Conservation (phyloP, 2,113 vertebrate species). For the Alosa alosa region DNA sequence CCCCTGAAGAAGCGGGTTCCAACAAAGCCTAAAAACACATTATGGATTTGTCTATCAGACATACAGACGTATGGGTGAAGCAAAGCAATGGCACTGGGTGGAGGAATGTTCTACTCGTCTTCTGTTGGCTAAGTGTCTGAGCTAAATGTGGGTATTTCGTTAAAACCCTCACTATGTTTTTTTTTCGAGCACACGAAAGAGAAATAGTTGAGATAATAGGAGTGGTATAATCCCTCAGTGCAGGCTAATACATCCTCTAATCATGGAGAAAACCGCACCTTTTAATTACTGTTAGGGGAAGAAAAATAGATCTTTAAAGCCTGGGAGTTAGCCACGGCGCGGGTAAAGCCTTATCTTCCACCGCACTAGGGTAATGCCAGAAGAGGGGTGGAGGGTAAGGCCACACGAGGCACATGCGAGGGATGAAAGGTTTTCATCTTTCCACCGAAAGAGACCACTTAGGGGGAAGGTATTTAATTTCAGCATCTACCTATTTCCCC, state of each 20-base stretch:
- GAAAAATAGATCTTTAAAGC: constrained; percentile 53
- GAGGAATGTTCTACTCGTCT: background rate
- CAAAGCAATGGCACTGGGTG: background rate
- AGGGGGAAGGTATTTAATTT: constrained; percentile 49
- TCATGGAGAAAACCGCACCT: constrained; percentile 65
- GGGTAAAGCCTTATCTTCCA: background rate
- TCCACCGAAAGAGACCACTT: constrained; percentile 27
- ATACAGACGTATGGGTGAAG: background rate
- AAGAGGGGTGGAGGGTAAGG: constrained; percentile 16
- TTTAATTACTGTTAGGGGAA: constrained; percentile 69
- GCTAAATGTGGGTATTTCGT: background rate
- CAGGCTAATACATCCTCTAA: constrained; percentile 66
- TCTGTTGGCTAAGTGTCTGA: background rate
- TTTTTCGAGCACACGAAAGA: constrained; percentile 59
- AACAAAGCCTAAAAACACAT: background rate
- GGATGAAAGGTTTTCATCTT: constrained; percentile 42
- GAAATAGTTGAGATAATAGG: constrained; percentile 66
- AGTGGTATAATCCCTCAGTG: constrained; percentile 66
- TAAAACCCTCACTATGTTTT: background rate
- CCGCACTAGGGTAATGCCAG: constrained; percentile 20
- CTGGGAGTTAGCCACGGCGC: constrained; percentile 8
- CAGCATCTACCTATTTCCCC: constrained; percentile 67
- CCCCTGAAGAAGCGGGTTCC: background rate
- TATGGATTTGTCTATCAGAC: background rate
- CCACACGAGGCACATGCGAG: background rate